A percentile compares a stretch with the other conserved stretches of the same genome.
Conservation (phyloP, 2,888 invertebrate species). For the Galeruca laticollis region DNA sequence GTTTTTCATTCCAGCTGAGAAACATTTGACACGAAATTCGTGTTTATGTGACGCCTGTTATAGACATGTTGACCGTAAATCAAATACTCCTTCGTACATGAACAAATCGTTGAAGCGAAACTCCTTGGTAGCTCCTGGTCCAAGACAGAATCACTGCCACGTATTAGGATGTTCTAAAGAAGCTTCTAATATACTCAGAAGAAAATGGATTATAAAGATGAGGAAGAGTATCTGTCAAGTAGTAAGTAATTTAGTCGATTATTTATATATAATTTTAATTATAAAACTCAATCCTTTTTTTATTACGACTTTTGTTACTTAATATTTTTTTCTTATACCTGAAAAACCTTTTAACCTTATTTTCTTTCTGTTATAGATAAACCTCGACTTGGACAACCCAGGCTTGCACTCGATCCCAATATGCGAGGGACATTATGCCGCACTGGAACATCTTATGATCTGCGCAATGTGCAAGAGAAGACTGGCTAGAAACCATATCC, state of each 20-base stretch:
- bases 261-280: background rate
- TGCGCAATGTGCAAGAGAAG: slow-evolving; percentile 84
- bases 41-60: slow-evolving; percentile 91
- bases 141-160: slow-evolving; percentile 71
- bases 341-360: too few relatives aligned
- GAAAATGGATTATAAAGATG: slow-evolving; percentile 81
- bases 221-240: slow-evolving; percentile 76
- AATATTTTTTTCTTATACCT: too few relatives aligned
- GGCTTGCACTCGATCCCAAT: slow-evolving; percentile 78
- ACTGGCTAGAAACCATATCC: slow-evolving; percentile 82
- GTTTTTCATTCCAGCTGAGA: slow-evolving; percentile 72
- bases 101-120: slow-evolving; percentile 66
- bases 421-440: slow-evolving; percentile 78
- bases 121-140: slow-evolving; percentile 62
- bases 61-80: slow-evolving; percentile 86
- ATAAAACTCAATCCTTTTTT: too few relatives aligned
- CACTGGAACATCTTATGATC: slow-evolving; percentile 79
- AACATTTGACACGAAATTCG: slow-evolving; percentile 85
- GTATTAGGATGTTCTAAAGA: slow-evolving; percentile 73
- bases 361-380: slow-evolving; percentile 65
- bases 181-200: slow-evolving; percentile 75
- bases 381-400: slow-evolving; percentile 72
- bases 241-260: slow-evolving; percentile 60
- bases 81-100: slow-evolving; percentile 78
- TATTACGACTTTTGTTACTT: background rate